These are phyloP conservation scores for Zapornia atra DNA, from an alignment of 2,113 vertebrate species.

Conservation along the genomic window DNA sequence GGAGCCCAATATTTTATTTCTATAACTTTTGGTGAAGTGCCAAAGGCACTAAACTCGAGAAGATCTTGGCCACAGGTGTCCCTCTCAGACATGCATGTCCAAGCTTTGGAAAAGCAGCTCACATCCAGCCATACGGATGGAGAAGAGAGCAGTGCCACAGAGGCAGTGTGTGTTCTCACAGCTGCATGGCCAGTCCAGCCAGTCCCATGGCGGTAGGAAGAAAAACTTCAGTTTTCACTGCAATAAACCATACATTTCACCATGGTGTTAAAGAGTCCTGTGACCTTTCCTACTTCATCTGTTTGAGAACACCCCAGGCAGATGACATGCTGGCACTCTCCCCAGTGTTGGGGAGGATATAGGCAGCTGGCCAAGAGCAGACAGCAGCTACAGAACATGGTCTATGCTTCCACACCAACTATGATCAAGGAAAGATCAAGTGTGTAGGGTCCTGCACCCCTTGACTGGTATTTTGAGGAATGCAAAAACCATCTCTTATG, in stretches of 20 bases:
- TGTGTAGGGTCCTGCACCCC: neutral
- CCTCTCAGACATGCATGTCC: neutral
- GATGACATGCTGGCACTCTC: neutral
- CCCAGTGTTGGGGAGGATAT: neutral
- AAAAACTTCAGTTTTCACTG: neutral
- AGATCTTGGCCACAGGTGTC: neutral
- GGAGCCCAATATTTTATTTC: neutral
- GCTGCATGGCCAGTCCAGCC: neutral
- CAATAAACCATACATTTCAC: neutral
- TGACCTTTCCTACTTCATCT: neutral
- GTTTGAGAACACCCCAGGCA: neutral
- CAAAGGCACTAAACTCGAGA: neutral
- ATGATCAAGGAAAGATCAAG: neutral
- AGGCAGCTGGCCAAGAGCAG: neutral
- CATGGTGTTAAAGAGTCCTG: neutral
- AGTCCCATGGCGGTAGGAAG: neutral
- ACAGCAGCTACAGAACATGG: neutral
- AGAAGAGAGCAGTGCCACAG: neutral
- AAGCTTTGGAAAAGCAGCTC: neutral
- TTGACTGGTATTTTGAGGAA: neutral
- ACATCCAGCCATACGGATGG: neutral
- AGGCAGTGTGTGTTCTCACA: neutral
- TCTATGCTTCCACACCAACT: neutral
- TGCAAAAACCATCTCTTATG: neutral
- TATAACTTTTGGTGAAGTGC: accelerated